A percentile compares a stretch with the other conserved stretches of the same genome.
Evolutionary conservation across 2,797 vertebrate genomes (phyloP).

Genomic region (Acanthopagrus latus): DNA sequence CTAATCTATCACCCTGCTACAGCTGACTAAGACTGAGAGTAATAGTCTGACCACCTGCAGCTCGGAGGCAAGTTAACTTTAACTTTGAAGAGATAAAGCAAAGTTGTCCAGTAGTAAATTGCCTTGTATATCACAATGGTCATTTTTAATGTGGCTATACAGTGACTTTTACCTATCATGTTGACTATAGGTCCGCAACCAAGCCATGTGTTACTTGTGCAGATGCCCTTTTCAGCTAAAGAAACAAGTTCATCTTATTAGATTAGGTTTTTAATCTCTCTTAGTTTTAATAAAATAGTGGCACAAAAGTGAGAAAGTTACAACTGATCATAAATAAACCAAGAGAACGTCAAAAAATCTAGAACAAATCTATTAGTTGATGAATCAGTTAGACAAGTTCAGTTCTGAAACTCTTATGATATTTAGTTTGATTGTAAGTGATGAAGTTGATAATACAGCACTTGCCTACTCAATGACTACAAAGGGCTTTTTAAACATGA

Average conservation of each 20-base stretch:
- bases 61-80: constrained; percentile 5
- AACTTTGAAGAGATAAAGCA: constrained; percentile 34
- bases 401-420: not conserved
- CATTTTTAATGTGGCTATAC: not conserved
- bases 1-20: constrained; percentile 70
- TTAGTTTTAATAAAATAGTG: not conserved
- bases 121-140: not conserved
- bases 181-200: not conserved
- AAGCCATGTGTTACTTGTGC: not conserved
- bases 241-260: not conserved
- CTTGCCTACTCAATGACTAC: not conserved
- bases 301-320: not conserved
- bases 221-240: not conserved
- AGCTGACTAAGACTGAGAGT: constrained; percentile 54
- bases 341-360: not conserved
- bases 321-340: not conserved
- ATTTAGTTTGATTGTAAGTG: not conserved
- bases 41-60: constrained; percentile 30
- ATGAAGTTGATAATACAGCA: not conserved
- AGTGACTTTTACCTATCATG: not conserved
- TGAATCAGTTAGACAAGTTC: not conserved
- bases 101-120: constrained; percentile 19
- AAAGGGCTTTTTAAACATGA: not conserved
- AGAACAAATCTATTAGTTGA: not conserved
- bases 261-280: not conserved